Conservation (phyloP, 2,113 vertebrate species). For the Trichomycterus rosablanca region DNA sequence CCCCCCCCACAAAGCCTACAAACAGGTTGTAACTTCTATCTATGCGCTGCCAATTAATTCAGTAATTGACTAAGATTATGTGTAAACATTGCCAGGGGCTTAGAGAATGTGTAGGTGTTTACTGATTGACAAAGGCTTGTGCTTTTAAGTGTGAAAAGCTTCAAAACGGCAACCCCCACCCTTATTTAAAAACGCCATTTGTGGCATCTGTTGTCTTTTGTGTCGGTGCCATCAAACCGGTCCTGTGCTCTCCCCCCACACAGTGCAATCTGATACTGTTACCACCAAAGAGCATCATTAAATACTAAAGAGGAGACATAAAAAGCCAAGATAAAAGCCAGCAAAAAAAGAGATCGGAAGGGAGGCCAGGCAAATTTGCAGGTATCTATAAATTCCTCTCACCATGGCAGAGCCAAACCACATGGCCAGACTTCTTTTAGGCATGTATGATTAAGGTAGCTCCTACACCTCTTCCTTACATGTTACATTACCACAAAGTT, state of each 20-base stretch:
- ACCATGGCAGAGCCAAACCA: slow-evolving; percentile 1
- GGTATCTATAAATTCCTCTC: slow-evolving; percentile 8
- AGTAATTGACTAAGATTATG: slow-evolving; percentile 20
- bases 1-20: slow-evolving; percentile 11
- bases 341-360: slow-evolving; percentile 17
- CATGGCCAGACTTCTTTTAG: slow-evolving; percentile 6
- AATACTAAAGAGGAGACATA: slow-evolving; percentile 41
- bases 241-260: slow-evolving; percentile 27
- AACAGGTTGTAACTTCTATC: slow-evolving; percentile 9
- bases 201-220: slow-evolving; percentile 52
- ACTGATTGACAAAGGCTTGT: slow-evolving; percentile 35
- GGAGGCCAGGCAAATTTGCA: background rate
- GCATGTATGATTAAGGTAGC: background rate
- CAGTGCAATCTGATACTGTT: slow-evolving; percentile 47
- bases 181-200: slow-evolving; percentile 47
- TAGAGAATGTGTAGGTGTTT: slow-evolving; percentile 52
- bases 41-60: slow-evolving; percentile 21
- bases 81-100: slow-evolving; percentile 8
- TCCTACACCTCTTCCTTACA: background rate
- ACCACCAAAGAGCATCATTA: slow-evolving; percentile 46
- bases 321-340: slow-evolving; percentile 26
- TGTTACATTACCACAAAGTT: background rate
- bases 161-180: slow-evolving; percentile 33
- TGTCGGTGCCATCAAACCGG: slow-evolving; percentile 44
- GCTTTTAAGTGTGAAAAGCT: slow-evolving; percentile 45